phyloP scores from a whole-genome alignment of 2,113 vertebrate genomes.

The Phrynosoma blainvillii region DNA sequence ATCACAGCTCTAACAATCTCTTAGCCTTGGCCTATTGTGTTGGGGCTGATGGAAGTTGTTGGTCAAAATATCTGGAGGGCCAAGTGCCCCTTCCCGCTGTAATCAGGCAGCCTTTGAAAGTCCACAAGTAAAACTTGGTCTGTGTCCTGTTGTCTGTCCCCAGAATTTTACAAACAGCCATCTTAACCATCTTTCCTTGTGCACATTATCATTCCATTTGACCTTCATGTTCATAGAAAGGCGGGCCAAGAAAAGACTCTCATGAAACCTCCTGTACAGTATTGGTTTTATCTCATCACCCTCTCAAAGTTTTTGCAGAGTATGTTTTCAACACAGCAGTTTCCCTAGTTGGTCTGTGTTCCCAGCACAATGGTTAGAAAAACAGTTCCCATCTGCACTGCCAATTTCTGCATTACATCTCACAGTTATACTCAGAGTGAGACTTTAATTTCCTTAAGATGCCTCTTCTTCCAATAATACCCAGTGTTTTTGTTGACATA shows the following conservation, averaged over 20 bases:
- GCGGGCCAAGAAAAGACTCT: neutral
- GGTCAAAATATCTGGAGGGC: neutral
- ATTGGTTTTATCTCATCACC: slow-evolving; percentile 10
- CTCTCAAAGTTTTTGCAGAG: slow-evolving; percentile 8
- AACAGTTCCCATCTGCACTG: slow-evolving; percentile 39
- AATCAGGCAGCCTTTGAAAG: neutral
- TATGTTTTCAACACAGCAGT: neutral
- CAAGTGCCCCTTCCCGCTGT: neutral
- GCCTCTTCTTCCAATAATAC: slow-evolving; percentile 13
- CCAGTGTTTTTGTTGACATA: neutral
- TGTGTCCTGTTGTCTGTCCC: neutral
- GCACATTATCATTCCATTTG: neutral
- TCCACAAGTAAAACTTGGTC: neutral
- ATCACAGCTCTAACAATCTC: neutral
- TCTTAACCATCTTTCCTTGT: neutral
- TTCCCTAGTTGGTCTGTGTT: slow-evolving; percentile 69
- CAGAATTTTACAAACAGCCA: neutral
- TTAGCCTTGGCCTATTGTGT: neutral
- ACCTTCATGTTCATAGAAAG: neutral
- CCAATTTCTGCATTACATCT: slow-evolving; percentile 31
- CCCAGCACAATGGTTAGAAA: slow-evolving; percentile 65
- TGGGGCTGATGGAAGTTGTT: neutral
- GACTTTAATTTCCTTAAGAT: slow-evolving; percentile 6
- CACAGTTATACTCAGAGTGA: neutral
- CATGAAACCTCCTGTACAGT: rapidly evolving